A percentile compares a stretch with the other conserved stretches of the same genome.
These are phyloP conservation scores for Morelia viridis DNA, from an alignment of 2,797 vertebrate genomes.

Conservation along the genomic window DNA sequence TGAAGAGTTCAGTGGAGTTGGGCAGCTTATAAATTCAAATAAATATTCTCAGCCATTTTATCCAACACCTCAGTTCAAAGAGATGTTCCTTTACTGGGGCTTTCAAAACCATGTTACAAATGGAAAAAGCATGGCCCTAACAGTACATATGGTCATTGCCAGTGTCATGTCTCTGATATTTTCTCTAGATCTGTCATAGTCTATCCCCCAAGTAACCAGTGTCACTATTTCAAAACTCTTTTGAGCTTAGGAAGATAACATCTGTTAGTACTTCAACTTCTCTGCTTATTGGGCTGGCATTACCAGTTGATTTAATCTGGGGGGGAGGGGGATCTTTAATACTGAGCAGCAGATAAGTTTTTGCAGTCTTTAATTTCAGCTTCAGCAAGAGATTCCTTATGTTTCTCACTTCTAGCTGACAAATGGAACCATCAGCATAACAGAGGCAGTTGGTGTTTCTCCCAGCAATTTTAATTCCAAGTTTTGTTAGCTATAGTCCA, in stretches of 20 bases:
- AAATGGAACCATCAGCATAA: background rate
- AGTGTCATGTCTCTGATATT: background rate
- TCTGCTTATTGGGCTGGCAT: background rate
- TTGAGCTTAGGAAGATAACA: background rate
- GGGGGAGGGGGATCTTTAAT: background rate
- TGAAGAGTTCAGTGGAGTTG: background rate
- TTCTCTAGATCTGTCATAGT: background rate
- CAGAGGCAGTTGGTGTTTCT: background rate
- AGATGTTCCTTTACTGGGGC: background rate
- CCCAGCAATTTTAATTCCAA: background rate
- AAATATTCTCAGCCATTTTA: background rate
- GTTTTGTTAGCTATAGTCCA: background rate
- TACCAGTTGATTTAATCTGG: background rate
- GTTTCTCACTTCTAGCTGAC: background rate
- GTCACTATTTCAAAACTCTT: background rate
- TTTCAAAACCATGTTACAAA: background rate
- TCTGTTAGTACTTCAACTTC: background rate
- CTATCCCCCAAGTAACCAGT: background rate
- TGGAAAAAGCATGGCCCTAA: background rate
- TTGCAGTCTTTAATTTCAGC: background rate
- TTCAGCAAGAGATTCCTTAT: background rate
- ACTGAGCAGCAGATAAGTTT: background rate
- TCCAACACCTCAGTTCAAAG: background rate
- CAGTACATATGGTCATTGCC: background rate
- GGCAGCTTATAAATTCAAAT: background rate